Percentiles rank a stretch among this genome's conserved stretches.
phyloP scores from a whole-genome alignment of 2,797 vertebrate genomes.

The Alauda arvensis region DNA sequence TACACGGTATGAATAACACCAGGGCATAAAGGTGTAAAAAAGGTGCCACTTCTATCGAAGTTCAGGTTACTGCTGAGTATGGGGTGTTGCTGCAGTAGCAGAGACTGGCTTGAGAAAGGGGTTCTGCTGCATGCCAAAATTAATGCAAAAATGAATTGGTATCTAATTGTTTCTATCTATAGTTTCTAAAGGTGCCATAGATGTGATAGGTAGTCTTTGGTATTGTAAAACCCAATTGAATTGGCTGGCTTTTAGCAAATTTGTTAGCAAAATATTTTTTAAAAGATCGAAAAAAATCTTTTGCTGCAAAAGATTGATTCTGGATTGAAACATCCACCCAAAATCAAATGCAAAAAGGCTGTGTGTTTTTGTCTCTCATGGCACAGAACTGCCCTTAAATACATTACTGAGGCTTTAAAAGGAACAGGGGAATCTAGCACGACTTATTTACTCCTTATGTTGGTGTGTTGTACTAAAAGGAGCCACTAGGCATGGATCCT shows the following conservation, averaged over 20 bases:
- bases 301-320: background rate
- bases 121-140: background rate
- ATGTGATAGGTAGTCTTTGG: background rate
- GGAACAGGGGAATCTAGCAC: background rate
- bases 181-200: background rate
- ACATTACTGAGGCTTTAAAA: background rate
- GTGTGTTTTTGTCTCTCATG: background rate
- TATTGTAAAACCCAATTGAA: background rate
- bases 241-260: background rate
- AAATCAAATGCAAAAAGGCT: background rate
- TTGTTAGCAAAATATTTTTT: background rate
- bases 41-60: background rate
- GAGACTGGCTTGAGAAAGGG: background rate
- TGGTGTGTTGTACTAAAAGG: background rate
- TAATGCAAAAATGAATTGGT: background rate
- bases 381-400: background rate
- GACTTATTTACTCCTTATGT: background rate
- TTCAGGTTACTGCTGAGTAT: background rate
- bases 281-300: background rate
- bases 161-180: background rate
- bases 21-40: constrained; percentile 6
- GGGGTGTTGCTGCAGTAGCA: background rate
- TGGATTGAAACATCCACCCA: background rate
- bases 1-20: constrained; percentile 12
- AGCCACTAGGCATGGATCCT: background rate